phyloP scores from a whole-genome alignment of 2,888 invertebrate genomes.

The Melipona bicolor region DNA sequence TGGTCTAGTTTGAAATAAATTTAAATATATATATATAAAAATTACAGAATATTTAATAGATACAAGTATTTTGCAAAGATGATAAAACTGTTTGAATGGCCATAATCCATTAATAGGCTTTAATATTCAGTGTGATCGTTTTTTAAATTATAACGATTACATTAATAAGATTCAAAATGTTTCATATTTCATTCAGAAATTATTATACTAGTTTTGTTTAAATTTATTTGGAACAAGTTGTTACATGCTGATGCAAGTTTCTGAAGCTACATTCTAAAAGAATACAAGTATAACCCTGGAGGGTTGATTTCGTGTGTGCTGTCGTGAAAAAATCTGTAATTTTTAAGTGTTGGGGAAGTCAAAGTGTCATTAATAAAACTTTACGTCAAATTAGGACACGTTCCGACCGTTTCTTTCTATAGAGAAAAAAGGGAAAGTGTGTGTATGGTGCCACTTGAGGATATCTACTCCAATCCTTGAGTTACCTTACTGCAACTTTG shows the following conservation, averaged over 20 bases:
- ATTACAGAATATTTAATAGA: too few species aligned
- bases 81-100: too few species aligned
- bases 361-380: conserved; percentile 53
- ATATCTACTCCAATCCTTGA: conserved; percentile 58
- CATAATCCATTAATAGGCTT: too few species aligned
- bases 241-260: background rate
- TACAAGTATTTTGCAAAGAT: too few species aligned
- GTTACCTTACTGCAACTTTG: conserved; percentile 61
- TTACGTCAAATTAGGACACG: conserved; percentile 45
- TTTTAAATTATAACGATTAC: too few species aligned
- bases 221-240: background rate
- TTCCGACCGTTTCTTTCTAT: conserved; percentile 44
- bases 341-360: conserved; percentile 26
- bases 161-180: too few species aligned
- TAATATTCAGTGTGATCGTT: too few species aligned
- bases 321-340: conserved; percentile 26
- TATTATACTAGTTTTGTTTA: too few species aligned
- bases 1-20: too few species aligned
- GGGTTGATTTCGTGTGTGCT: background rate
- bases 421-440: conserved; percentile 55
- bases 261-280: background rate
- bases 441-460: conserved; percentile 60
- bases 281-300: background rate
- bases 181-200: too few species aligned
- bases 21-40: too few species aligned